A percentile compares a stretch with the other conserved stretches of the same genome.
Evolutionary conservation across 2,797 vertebrate genomes (phyloP).

Genomic region (Trematomus bernacchii): DNA sequence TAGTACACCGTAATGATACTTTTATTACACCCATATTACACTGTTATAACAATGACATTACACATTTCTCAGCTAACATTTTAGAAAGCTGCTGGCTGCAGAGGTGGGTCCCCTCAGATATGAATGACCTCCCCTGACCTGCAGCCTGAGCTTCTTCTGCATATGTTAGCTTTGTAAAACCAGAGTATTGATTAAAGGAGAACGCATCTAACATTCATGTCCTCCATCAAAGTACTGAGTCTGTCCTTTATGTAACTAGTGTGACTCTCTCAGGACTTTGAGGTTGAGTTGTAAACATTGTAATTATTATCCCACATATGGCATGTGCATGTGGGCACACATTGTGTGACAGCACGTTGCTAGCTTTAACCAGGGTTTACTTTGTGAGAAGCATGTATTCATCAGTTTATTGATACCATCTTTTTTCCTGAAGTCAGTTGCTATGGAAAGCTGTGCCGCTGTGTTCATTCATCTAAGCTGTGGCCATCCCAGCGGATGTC

Average conservation of each 20-base stretch:
- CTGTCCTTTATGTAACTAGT: not conserved
- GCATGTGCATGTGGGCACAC: not conserved
- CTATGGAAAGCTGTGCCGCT: slow-evolving; percentile 7
- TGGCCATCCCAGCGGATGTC: not conserved
- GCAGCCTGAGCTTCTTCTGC: slow-evolving; percentile 33
- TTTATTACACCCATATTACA: too few species aligned
- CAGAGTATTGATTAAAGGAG: slow-evolving; percentile 32
- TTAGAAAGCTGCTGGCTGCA: not conserved
- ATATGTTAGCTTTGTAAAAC: slow-evolving; percentile 39
- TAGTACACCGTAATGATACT: too few species aligned
- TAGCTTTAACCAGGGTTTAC: not conserved
- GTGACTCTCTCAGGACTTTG: not conserved
- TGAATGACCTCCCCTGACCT: slow-evolving; percentile 20
- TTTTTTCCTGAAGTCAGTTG: slow-evolving; percentile 10
- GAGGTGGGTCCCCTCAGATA: not conserved
- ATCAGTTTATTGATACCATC: slow-evolving; percentile 16
- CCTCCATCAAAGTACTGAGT: slow-evolving; percentile 35
- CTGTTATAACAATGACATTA: too few species aligned
- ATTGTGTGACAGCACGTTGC: not conserved
- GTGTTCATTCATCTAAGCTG: not conserved
- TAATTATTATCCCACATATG: not conserved
- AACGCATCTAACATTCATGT: slow-evolving; percentile 23
- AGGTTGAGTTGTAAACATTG: not conserved
- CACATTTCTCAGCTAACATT: not conserved
- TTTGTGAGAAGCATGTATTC: slow-evolving; percentile 3